These are phyloP conservation scores for Antheraea mylitta DNA, from an alignment of 1,140 invertebrate genomes.

Conservation along the genomic window DNA sequence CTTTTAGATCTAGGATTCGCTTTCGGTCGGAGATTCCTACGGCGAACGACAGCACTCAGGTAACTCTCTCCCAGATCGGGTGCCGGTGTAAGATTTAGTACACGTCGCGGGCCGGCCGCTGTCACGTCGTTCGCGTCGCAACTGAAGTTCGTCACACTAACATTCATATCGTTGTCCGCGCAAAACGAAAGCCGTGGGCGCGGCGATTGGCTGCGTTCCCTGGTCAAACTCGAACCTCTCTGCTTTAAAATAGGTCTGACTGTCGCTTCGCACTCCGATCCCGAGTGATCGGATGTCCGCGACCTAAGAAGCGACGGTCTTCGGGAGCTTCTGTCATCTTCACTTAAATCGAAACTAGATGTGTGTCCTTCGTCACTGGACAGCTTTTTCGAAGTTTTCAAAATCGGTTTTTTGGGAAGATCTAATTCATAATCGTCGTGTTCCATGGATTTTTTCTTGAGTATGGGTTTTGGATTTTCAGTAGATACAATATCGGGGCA, in stretches of 20 bases:
- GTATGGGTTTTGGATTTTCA: slow-evolving; percentile 85
- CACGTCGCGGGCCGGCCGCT: slow-evolving; percentile 64
- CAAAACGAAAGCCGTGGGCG: slow-evolving; percentile 80
- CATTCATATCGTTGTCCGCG: slow-evolving; percentile 70
- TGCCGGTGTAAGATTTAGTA: slow-evolving; percentile 50
- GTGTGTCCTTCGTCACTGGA: slow-evolving; percentile 78
- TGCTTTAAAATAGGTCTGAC: slow-evolving; percentile 80
- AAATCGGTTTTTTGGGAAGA: slow-evolving; percentile 86
- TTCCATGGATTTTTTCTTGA: slow-evolving; percentile 92
- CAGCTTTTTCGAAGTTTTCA: slow-evolving; percentile 85
- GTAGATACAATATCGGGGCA: slow-evolving; percentile 55
- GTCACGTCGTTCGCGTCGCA: slow-evolving; percentile 62
- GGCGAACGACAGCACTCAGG: slow-evolving; percentile 66
- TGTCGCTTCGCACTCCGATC: slow-evolving; percentile 75
- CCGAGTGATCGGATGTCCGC: slow-evolving; percentile 69
- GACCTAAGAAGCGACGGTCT: slow-evolving; percentile 71
- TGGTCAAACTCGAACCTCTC: slow-evolving; percentile 74
- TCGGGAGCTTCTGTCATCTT: slow-evolving; percentile 76
- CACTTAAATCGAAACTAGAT: slow-evolving; percentile 77
- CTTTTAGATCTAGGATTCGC: slow-evolving; percentile 70
- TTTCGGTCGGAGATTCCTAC: slow-evolving; percentile 72
- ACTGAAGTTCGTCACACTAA: slow-evolving; percentile 67
- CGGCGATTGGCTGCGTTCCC: slow-evolving; percentile 79
- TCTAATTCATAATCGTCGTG: slow-evolving; percentile 87
- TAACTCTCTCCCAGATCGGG: slow-evolving; percentile 56